Evolutionary conservation across 2,888 invertebrate species (phyloP).

Genomic region (Catotricha subobsoleta): DNA sequence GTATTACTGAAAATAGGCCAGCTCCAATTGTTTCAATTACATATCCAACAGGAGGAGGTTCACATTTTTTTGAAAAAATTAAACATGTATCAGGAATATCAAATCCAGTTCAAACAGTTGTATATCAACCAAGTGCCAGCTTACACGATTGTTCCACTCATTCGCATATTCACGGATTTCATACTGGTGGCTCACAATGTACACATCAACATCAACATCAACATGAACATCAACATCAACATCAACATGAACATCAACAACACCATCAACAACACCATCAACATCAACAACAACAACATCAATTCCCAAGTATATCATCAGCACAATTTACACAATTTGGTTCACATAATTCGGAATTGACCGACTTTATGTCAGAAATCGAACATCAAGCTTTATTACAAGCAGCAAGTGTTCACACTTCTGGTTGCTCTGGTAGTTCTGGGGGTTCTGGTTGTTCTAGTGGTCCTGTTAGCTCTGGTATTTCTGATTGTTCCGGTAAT

Average conservation of each 20-base stretch:
- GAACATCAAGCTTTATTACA: constrained; percentile 24
- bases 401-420: constrained; percentile 16
- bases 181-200: too few species aligned
- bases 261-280: neutral
- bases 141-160: too few species aligned
- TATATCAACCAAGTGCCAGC: neutral
- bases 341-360: constrained; percentile 14
- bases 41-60: constrained; percentile 9
- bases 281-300: neutral
- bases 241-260: neutral
- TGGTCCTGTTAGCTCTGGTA: constrained; percentile 2
- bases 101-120: neutral
- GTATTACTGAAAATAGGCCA: constrained; percentile 8
- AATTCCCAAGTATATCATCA: neutral
- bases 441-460: constrained; percentile 9
- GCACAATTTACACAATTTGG: neutral
- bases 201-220: constrained; percentile 5
- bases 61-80: neutral
- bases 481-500: constrained; percentile 10
- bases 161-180: too few species aligned
- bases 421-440: constrained; percentile 17
- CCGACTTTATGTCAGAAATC: constrained; percentile 21
- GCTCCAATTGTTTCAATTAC: constrained; percentile 9
- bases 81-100: neutral
- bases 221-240: neutral